Conservation (phyloP, 2,888 invertebrate genomes). For the Pandemis heparana region DNA sequence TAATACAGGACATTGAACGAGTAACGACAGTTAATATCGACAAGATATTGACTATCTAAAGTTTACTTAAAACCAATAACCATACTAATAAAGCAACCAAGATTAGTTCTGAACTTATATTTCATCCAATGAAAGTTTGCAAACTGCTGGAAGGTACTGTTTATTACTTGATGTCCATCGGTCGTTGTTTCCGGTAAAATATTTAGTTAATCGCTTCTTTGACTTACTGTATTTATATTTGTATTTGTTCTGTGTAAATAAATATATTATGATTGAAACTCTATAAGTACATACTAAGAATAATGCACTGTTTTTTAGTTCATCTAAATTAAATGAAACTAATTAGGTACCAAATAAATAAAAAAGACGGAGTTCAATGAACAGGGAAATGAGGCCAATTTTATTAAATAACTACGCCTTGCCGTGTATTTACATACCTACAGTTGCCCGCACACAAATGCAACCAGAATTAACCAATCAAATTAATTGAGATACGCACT, state of each 20-base stretch:
- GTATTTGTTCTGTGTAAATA: background rate
- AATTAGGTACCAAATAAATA: too few relatives aligned
- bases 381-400: too few relatives aligned
- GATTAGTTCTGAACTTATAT: background rate
- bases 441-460: too few relatives aligned
- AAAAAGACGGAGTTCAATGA: too few relatives aligned
- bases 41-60: background rate
- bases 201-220: background rate
- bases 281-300: too few relatives aligned
- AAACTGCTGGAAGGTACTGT: background rate
- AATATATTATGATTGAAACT: too few relatives aligned
- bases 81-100: background rate
- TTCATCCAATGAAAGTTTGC: background rate
- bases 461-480: too few relatives aligned
- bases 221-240: background rate
- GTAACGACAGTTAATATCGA: background rate
- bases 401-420: too few relatives aligned
- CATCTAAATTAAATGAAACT: too few relatives aligned
- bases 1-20: background rate
- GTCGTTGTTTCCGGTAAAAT: constrained; percentile 1
- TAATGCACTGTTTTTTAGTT: too few relatives aligned
- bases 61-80: background rate
- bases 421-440: too few relatives aligned
- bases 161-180: background rate
- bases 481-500: too few relatives aligned